Percentiles rank a stretch among this genome's conserved stretches.
phyloP scores from a whole-genome alignment of 2,888 invertebrate genomes.

The Yponomeuta evonymella region DNA sequence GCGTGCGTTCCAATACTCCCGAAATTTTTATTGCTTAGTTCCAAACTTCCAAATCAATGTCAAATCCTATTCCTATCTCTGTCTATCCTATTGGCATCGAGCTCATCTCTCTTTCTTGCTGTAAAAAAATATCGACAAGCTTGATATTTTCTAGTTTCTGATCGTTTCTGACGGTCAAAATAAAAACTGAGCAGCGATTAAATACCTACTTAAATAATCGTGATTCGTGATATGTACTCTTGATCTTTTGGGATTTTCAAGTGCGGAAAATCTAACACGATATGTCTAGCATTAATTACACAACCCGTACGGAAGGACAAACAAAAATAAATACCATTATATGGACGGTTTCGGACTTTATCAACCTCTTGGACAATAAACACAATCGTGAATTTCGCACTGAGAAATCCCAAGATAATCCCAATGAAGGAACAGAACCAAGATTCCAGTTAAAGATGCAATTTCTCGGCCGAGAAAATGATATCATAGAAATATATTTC shows the following conservation, averaged over 20 bases:
- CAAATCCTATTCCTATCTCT: not conserved
- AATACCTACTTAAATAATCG: too few species aligned
- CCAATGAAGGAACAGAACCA: conserved; percentile 33
- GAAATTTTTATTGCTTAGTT: not conserved
- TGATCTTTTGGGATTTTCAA: too few species aligned
- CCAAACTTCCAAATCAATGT: not conserved
- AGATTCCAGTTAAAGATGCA: conserved; percentile 63
- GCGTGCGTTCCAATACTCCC: not conserved
- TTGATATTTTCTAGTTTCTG: not conserved
- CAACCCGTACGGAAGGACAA: conserved; percentile 59
- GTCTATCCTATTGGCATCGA: not conserved
- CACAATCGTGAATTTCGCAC: conserved; percentile 53
- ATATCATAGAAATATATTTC: conserved; percentile 63
- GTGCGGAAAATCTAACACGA: not conserved
- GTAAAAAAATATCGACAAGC: not conserved
- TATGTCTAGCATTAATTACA: conserved; percentile 48
- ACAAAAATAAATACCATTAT: conserved; percentile 60
- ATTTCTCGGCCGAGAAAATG: conserved; percentile 58
- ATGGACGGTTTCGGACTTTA: conserved; percentile 62
- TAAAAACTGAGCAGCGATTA: not conserved
- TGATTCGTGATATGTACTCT: too few species aligned
- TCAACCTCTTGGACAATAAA: conserved; percentile 51
- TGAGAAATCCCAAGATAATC: conserved; percentile 43
- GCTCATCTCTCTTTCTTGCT: not conserved
- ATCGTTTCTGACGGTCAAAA: not conserved